Conservation (phyloP, 2,888 invertebrate genomes). For the Quadroppia sp. region DNA sequence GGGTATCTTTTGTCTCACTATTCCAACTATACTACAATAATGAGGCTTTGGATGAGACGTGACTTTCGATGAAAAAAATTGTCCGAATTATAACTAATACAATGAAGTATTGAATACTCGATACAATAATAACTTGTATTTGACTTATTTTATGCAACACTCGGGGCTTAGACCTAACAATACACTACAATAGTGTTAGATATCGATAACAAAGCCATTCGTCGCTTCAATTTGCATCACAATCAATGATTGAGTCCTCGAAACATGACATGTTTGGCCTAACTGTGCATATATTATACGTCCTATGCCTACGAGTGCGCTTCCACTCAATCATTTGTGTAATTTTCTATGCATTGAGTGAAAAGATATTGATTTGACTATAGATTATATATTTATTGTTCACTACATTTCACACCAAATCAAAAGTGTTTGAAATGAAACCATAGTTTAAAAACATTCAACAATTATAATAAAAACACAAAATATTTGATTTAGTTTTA, state of each 20-base stretch:
- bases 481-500: no score
- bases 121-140: not conserved
- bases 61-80: constrained; percentile 20
- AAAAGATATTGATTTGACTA: not conserved
- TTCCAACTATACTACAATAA: constrained; percentile 1
- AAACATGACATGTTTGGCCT: constrained; percentile 19
- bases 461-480: no score
- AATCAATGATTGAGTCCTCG: constrained; percentile 1
- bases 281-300: constrained; percentile 10
- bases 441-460: no score
- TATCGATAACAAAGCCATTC: constrained; percentile 24
- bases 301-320: not conserved
- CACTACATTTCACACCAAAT: not conserved
- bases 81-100: constrained; percentile 4
- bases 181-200: not conserved
- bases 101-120: not conserved
- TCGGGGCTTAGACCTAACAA: not conserved
- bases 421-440: not conserved
- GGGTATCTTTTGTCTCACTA: not conserved
- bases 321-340: not conserved
- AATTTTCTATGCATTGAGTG: not conserved
- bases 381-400: not conserved
- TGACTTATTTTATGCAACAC: not conserved
- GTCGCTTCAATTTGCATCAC: constrained; percentile 23
- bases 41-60: not conserved